Base-by-base conservation (phyloP, 2,888 invertebrate species). In the Pemphredon lugubris region DNA sequence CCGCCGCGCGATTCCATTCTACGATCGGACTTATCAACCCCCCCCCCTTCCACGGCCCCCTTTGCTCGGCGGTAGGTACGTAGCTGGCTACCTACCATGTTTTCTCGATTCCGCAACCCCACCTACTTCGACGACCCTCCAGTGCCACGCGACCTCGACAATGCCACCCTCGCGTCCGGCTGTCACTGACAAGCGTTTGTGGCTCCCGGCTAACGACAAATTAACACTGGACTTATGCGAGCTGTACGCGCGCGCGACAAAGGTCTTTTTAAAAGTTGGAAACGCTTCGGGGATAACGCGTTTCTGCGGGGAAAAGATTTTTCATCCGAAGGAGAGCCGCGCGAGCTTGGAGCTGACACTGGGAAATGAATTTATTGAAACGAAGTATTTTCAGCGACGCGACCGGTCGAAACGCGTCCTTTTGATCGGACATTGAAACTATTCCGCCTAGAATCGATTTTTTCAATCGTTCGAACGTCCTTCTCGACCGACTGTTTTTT, bases 151-250 rank as follows among this genome's bases (percentile, higher is more conserved):
- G 66, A 80, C 80, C 77, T 78, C 77, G 66, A 76, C 80, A 73
- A 72, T 80, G 63, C 81, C 69, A 64, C 76, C 78, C 78, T 57
- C 55, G 74, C 61, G 70, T 78, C 80, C 78, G 77, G 75, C 83
- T 82, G 83, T 82, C 80, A 76, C 79, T 69, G 76, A 73, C 83
- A 83, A 79, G 73, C 77, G 66, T 64, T 66, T 67, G 74, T n/a
- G 63, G 61, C 69, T 53, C 55, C 58, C 64, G 58, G 67, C 69
- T 77, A 75, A 79, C 83, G 73, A 85, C 80, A 79, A 84, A 84
- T 84, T 83, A 79, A 81, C 82, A 77, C 83, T 71, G 69, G 77
- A 50, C 74, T 54, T 45, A 44, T 30, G 54, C 66, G 40, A 42
- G 39, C 55, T 44, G 39, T 45, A 55, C 59, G 34, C 66, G 40